These are phyloP conservation scores for Himalopsyche japonica DNA, from an alignment of 2,888 invertebrate genomes.

Conservation along the genomic window DNA sequence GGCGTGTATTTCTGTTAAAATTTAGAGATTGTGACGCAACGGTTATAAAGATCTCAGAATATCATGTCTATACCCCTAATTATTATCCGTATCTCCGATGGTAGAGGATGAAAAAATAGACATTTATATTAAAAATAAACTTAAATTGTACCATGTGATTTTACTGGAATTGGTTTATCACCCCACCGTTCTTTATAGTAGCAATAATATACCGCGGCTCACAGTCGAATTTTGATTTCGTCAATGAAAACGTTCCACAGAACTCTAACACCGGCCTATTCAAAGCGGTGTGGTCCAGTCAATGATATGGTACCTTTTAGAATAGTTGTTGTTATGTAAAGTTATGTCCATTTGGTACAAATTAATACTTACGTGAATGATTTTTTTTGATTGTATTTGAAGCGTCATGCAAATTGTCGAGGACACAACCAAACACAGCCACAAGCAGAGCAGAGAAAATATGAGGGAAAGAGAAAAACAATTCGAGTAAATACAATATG, in stretches of 20 bases:
- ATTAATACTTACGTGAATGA: constrained; percentile 75
- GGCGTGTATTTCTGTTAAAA: constrained; percentile 36
- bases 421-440: constrained; percentile 82
- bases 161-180: constrained; percentile 18
- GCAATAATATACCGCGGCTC: neutral
- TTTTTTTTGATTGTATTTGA: constrained; percentile 68
- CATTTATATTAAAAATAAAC: constrained; percentile 13
- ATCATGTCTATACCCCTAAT: constrained; percentile 15
- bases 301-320: constrained; percentile 23
- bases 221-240: neutral
- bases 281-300: constrained; percentile 19
- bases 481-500: constrained; percentile 70
- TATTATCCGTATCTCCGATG: neutral
- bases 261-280: neutral
- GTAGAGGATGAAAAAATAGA: constrained; percentile 13
- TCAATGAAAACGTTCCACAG: neutral
- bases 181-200: constrained; percentile 4
- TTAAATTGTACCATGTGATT: constrained; percentile 23
- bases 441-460: constrained; percentile 82
- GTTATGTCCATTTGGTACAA: constrained; percentile 40
- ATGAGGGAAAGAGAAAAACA: constrained; percentile 70
- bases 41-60: constrained; percentile 12
- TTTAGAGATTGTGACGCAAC: constrained; percentile 31
- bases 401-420: constrained; percentile 77
- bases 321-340: constrained; percentile 34